phyloP scores from a whole-genome alignment of 2,113 vertebrate genomes.

The Chunga burmeisteri region DNA sequence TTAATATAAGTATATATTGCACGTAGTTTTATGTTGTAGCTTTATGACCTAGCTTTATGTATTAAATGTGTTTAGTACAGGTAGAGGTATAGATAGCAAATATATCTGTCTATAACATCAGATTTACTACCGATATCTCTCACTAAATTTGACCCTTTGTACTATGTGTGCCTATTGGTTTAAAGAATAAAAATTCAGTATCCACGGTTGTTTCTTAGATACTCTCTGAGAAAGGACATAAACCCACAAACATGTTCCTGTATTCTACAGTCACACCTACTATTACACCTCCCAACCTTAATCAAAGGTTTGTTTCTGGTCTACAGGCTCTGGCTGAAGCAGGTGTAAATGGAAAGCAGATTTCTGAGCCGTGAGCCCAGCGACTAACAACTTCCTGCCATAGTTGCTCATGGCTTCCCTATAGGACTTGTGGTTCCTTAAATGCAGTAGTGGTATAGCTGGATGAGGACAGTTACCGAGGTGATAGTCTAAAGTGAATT shows the following conservation, averaged over 20 bases:
- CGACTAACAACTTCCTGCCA: slow-evolving; percentile 30
- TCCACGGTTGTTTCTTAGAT: background rate
- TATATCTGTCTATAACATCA: background rate
- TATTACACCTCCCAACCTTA: background rate
- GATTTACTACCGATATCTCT: background rate
- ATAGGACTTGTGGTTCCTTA: background rate
- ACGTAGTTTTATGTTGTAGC: background rate
- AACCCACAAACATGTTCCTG: background rate
- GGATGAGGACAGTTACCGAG: background rate
- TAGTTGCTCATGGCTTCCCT: background rate
- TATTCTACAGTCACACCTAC: background rate
- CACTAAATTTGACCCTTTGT: background rate
- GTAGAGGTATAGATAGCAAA: background rate
- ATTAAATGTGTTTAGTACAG: background rate
- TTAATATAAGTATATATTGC: background rate
- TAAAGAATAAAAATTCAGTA: background rate
- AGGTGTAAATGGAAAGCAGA: slow-evolving; percentile 56
- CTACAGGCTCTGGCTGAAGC: background rate
- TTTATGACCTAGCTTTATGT: background rate
- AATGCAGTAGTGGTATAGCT: background rate
- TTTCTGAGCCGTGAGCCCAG: background rate
- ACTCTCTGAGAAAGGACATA: background rate
- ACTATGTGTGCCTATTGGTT: background rate
- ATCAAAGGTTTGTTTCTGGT: background rate
- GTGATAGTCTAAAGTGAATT: background rate